Percentiles rank a stretch among this genome's conserved stretches.
Conservation (phyloP, 2,888 invertebrate genomes). For the Palloptera scutellata region DNA sequence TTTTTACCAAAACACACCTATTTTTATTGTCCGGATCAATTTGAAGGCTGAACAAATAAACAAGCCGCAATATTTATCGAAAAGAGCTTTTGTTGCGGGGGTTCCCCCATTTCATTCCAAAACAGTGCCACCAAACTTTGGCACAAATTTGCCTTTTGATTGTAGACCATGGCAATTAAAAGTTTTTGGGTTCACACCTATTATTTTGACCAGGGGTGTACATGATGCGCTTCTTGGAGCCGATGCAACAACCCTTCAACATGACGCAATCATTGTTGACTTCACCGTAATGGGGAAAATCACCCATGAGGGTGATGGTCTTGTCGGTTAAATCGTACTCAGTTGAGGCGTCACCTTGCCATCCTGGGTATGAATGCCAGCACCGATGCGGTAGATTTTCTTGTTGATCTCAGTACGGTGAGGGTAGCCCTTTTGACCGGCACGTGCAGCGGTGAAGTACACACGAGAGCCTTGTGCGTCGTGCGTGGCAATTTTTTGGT, state of each 20-base stretch:
- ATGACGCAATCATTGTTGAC: conserved; percentile 99
- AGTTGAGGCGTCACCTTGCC: conserved; percentile 95
- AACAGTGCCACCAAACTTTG: too few relatives aligned
- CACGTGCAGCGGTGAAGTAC: conserved; percentile 98
- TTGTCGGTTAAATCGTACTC: conserved; percentile 73
- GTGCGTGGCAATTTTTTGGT: conserved; percentile 99
- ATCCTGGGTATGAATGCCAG: conserved; percentile 82
- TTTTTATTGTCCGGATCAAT: too few relatives aligned
- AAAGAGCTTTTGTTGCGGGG: too few relatives aligned
- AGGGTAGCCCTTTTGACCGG: conserved; percentile 93
- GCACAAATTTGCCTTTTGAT: too few relatives aligned
- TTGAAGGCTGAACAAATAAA: too few relatives aligned
- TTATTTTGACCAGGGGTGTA: too few relatives aligned
- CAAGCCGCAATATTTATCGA: too few relatives aligned
- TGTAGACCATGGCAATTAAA: too few relatives aligned
- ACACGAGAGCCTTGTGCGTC: conserved; percentile 99
- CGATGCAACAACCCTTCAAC: conserved; percentile 88
- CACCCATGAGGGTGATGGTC: conserved; percentile 98
- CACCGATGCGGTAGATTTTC: conserved; percentile 97
- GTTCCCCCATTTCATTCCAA: too few relatives aligned
- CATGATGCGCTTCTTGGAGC: conserved; percentile 97
- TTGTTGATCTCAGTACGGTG: conserved; percentile 99
- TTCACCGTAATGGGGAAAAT: conserved; percentile 99
- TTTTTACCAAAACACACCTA: too few relatives aligned
- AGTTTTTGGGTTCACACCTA: too few relatives aligned